Conservation (phyloP, 2,797 vertebrate species). For the Pantherophis vulpinus region DNA sequence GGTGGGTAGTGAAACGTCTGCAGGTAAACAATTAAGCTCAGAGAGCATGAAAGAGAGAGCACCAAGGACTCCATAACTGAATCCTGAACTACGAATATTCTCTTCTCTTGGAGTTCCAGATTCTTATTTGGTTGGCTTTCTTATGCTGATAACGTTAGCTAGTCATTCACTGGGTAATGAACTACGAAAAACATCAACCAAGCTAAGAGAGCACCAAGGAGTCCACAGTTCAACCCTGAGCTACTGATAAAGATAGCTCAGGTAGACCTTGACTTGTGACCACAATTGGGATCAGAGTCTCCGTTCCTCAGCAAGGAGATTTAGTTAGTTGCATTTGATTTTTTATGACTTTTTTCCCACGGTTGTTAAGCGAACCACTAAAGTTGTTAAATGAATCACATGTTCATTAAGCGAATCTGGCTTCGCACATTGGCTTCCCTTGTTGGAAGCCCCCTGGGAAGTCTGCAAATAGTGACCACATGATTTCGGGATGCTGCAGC, state of each 20-base stretch:
- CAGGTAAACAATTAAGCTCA: not conserved
- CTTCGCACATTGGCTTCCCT: not conserved
- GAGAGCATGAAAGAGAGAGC: not conserved
- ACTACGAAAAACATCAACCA: not conserved
- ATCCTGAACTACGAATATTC: not conserved
- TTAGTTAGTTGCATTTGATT: not conserved
- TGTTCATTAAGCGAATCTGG: not conserved
- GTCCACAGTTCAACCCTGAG: not conserved
- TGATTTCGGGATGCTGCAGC: not conserved
- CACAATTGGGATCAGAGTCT: not conserved
- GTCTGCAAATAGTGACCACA: not conserved
- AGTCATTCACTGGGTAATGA: not conserved
- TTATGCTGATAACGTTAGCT: not conserved
- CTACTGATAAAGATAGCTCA: not conserved
- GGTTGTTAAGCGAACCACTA: not conserved
- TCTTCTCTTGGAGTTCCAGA: not conserved
- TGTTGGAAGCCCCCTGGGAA: not conserved
- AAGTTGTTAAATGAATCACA: not conserved
- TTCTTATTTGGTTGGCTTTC: not conserved
- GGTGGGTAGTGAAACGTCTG: not conserved
- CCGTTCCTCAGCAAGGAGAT: not conserved
- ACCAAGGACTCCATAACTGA: not conserved
- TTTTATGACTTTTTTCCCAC: not conserved
- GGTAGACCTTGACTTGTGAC: not conserved
- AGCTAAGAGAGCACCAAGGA: not conserved